These are phyloP conservation scores for Dendropsophus ebraccatus DNA, from an alignment of 2,113 vertebrate genomes.

Conservation along the genomic window DNA sequence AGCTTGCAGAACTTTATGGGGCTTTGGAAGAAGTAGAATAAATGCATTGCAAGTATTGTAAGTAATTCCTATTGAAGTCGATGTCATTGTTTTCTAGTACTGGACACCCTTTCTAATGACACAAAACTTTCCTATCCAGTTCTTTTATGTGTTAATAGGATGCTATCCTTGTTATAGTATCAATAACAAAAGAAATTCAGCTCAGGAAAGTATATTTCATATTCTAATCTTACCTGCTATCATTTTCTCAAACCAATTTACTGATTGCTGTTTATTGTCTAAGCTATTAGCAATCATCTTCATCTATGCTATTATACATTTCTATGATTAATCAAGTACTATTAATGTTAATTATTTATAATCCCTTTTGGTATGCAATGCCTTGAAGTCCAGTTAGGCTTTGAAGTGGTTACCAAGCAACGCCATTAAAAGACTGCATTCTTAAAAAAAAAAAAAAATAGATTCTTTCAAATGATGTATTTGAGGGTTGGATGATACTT, in stretches of 20 bases:
- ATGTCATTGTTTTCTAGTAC: too few relatives aligned
- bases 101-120: too few relatives aligned
- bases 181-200: background rate
- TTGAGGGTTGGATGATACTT: background rate
- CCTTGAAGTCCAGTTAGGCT: slow-evolving; percentile 41
- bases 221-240: slow-evolving; percentile 35
- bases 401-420: slow-evolving; percentile 39
- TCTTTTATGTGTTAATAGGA: background rate
- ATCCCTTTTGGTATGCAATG: slow-evolving; percentile 32
- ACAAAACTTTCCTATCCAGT: background rate
- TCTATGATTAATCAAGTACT: slow-evolving; percentile 40
- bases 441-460: slow-evolving; percentile 17
- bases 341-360: slow-evolving; percentile 38
- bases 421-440: background rate
- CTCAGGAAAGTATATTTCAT: background rate
- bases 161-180: background rate
- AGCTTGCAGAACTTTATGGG: too few relatives aligned
- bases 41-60: too few relatives aligned
- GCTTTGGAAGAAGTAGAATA: too few relatives aligned
- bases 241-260: slow-evolving; percentile 34
- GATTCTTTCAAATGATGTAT: background rate
- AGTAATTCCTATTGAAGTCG: too few relatives aligned
- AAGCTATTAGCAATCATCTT: slow-evolving; percentile 28
- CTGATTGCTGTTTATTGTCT: slow-evolving; percentile 40
- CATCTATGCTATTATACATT: slow-evolving; percentile 38